Base-by-base conservation (phyloP, 2,113 vertebrate genomes). In the Galeopterus variegatus region DNA sequence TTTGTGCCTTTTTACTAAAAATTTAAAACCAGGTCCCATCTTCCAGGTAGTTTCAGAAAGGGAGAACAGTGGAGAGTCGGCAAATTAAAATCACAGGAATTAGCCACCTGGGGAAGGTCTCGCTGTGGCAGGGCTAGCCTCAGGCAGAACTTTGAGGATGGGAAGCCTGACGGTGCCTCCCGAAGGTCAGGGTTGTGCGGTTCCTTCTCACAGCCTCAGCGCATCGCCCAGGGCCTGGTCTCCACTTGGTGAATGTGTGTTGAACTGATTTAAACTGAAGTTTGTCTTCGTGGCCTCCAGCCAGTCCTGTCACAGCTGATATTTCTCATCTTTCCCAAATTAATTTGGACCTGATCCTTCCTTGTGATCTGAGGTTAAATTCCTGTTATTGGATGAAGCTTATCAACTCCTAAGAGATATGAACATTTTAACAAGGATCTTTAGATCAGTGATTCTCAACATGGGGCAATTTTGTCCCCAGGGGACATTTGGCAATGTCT, bases 1-100 rank as follows among this genome's bases (percentile, higher is more conserved):
- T 86, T 31, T 79, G 10, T 56, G 36, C 7, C 75, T 73, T 95
- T 90, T 80, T 75, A 17, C 65, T 77, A 41, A 94, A 75, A 92
- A 31, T 70, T 90, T 93, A 36, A 92, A 89, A 81, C 45, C 36
- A 81, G 36, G 60, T 70, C 5, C 33, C 18, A 18, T 62, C 62
- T 94, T 90, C 41, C 18, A 45, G 62, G 52, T 23, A 88, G 26
- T 62, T 95, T 77, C 23, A 54, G 31, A 76, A 67, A 85, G 33
- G 15, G 31, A 60, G 67, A 50, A 60, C 3, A 76, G 3, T 64
- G 56, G 31, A 56, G 79, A 81, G 62, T 69, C 31, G 56, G 56
- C 73, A 83, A 72, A 52, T 36, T 83, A n/a, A 95, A 92, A 85
- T 73, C 50, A 45, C 2, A 84, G 60, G 56, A 8, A 64, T 67